A percentile compares a stretch with the other conserved stretches of the same genome.
Evolutionary conservation across 2,113 vertebrate species (phyloP).

Genomic region (Hyperoodon ampullatus): DNA sequence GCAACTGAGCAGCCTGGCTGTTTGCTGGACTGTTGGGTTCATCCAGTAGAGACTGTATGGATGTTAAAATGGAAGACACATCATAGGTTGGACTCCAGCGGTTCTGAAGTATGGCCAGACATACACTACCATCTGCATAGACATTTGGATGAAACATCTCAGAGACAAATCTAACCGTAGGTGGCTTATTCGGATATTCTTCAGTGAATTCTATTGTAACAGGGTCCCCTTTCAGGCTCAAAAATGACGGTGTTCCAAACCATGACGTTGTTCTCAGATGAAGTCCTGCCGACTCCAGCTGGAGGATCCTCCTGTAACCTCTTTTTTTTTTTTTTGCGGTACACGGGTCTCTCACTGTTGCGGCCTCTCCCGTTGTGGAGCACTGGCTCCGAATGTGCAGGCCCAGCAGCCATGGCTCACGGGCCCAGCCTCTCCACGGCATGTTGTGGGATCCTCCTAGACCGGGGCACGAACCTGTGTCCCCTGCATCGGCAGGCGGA

Average conservation of each 20-base stretch:
- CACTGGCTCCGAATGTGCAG: too few relatives aligned
- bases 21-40: slow-evolving; percentile 99
- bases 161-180: slow-evolving; percentile 98
- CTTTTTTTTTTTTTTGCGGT: too few relatives aligned
- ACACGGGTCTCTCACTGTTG: too few relatives aligned
- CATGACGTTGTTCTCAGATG: slow-evolving; percentile 99
- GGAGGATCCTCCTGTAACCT: slow-evolving; percentile 93
- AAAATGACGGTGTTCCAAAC: slow-evolving; percentile 99
- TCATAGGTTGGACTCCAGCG: slow-evolving; percentile 99
- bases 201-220: slow-evolving; percentile 99
- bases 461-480: too few relatives aligned
- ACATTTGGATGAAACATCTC: slow-evolving; percentile 99
- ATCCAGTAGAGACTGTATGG: slow-evolving; percentile 99
- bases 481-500: too few relatives aligned
- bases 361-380: too few relatives aligned
- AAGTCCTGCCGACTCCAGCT: slow-evolving; percentile 96
- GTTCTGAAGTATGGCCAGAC: slow-evolving; percentile 99
- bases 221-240: slow-evolving; percentile 55
- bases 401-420: too few relatives aligned
- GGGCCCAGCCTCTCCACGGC: too few relatives aligned
- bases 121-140: slow-evolving; percentile 99
- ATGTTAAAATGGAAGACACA: slow-evolving; percentile 99
- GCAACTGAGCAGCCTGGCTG: slow-evolving; percentile 98
- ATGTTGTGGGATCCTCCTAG: too few relatives aligned
- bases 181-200: slow-evolving; percentile 99